These are phyloP conservation scores for Butorides virescens DNA, from an alignment of 2,113 vertebrate species.

Conservation along the genomic window DNA sequence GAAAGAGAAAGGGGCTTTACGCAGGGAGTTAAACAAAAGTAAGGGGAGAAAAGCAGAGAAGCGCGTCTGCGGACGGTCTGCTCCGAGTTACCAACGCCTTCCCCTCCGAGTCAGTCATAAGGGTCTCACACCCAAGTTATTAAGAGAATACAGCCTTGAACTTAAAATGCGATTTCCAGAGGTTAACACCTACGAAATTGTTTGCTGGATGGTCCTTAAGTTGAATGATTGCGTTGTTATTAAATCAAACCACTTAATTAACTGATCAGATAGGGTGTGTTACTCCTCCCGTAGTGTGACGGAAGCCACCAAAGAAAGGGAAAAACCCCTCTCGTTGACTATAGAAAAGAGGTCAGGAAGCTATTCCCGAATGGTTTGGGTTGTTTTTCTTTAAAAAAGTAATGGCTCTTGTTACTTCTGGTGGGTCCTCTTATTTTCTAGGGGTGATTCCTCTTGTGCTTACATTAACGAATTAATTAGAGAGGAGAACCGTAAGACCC, in stretches of 20 bases:
- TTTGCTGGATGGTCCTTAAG: not conserved
- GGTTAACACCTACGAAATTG: not conserved
- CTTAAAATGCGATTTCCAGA: not conserved
- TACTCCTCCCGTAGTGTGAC: not conserved
- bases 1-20: not conserved
- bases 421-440: not conserved
- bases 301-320: not conserved
- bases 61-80: rapidly evolving
- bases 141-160: not conserved
- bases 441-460: not conserved
- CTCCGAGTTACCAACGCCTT: not conserved
- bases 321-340: rapidly evolving
- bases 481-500: not conserved
- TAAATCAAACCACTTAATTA: not conserved
- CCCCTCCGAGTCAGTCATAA: not conserved
- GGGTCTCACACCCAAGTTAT: not conserved
- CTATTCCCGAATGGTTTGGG: not conserved
- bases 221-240: not conserved
- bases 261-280: not conserved
- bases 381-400: not conserved
- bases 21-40: not conserved
- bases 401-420: not conserved
- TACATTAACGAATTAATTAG: not conserved
- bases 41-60: not conserved
- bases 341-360: not conserved